Base-by-base conservation (phyloP, 2,113 vertebrate genomes). In the Eonycteris spelaea region DNA sequence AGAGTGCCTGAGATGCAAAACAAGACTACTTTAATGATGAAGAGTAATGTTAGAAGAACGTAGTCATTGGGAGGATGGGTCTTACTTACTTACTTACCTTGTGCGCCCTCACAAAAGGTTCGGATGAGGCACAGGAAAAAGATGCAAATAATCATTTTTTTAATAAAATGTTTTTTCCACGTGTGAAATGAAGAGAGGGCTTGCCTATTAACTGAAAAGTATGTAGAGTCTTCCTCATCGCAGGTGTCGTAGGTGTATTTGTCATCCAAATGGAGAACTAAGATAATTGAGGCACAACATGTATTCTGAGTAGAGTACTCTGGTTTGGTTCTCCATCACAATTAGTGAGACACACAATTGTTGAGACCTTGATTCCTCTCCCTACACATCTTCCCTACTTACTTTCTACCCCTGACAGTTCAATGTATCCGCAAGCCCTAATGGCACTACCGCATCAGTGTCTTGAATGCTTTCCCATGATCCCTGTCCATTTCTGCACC, bases 1-100 rank as follows among this genome's bases (percentile, higher is more conserved):
- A 79, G 40, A 65, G 15, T 48, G 9, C n/a, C 65, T n/a, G 11
- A 48, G 86, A 78, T 90, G 57, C n/a, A 90, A 96, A 94, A 71
- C 26, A 77, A 95, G 57, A 61, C 14, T 57, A 57, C 63, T 82
- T 82, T 53, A 79, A 65, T 59, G 67, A 55, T 78, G 35, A 77
- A 80, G 53, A 35, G 70, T 63, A 75, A 57, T 85, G 53, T 68
- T 71, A 68, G 75, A 24, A 77, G 87, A 90, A 73, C 55, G 93
- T 4, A 19, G 3, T 75, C 13, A 35, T 59, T 86, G 57, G 14
- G 85, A 74, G 80, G 83, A 57, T 59, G 22, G 22, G 38, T 80
- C 28, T 45, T 33, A 65, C 57, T 61, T 74, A 96, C 65, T n/a
- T n/a, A 40, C 40, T 40, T 40, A 40, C 40, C 40, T 40, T 79